Base-by-base conservation (phyloP, 2,888 invertebrate genomes). In the Drosophila yooni region DNA sequence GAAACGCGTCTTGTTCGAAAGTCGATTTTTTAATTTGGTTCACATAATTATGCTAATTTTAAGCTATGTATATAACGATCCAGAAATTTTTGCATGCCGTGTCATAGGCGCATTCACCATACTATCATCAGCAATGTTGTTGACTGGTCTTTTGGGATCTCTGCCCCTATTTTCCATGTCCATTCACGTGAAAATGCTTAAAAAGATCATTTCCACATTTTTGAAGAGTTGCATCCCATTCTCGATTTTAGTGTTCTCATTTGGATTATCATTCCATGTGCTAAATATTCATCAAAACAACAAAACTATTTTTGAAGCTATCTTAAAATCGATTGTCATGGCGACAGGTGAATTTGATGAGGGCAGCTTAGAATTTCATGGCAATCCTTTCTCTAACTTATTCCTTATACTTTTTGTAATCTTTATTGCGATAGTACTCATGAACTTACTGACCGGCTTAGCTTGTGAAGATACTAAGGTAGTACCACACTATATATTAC, bases 331-430 rank as follows among this genome's bases (percentile, higher is more conserved):
- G 1, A 40, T 73, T 0, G 38, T 70, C 1, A 56, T 73, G 40
- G 31, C 77, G 0, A 76, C 76, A 1, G 81, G 81, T 27, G 77
- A 80, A 61, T 76, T 67, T 33, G 46, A 79, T 21, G 64, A 56
- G 18, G 57, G 29, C 13, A 8, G 25, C 0, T 46, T 73, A 10
- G 0, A 33, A 1, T 54, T 51, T 25, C 1, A 36, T 1, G 3
- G 13, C 0, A 2, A 29, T 7, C 8, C 36, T 1, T 56, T 43
- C 1, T 13, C 4, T 13, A 7, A 21, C 3, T 3, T 65, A 1
- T 51, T 76, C n/a, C 53, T 78, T n/a, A 1, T 59, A 2, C 3
- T 52, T 5, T 77, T 66, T 50, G 74, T 69, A 2, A 15, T 66
- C 7, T 33, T 52, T 7, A 48, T 77, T 18, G 21, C 73, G 13